Evolutionary conservation across 2,888 invertebrate species (phyloP).

Genomic region (Mesoligia furuncula): DNA sequence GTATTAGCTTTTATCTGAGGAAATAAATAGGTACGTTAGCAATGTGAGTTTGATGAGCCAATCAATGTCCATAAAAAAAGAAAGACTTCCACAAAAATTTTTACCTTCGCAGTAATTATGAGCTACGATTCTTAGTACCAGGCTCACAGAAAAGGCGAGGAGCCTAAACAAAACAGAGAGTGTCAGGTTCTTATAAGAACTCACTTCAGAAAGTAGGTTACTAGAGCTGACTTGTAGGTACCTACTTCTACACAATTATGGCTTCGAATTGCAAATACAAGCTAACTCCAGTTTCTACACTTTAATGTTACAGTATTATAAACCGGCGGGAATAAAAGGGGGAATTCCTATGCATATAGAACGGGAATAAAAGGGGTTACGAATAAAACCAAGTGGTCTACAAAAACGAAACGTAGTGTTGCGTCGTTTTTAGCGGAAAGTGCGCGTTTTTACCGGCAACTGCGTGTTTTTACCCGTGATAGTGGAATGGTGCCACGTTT

Average conservation of each 20-base stretch:
- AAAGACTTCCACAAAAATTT: not conserved
- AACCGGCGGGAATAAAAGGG: conserved; percentile 44
- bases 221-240: conserved; percentile 9
- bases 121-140: not conserved
- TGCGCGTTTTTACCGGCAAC: conserved; percentile 23
- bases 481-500: conserved; percentile 32
- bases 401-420: conserved; percentile 47
- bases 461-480: conserved; percentile 28
- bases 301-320: conserved; percentile 58
- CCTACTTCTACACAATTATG: conserved; percentile 36
- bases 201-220: conserved; percentile 30
- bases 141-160: conserved; percentile 4
- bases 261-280: conserved; percentile 49
- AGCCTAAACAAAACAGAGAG: conserved; percentile 1
- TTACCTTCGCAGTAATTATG: not conserved
- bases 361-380: conserved; percentile 48
- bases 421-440: conserved; percentile 47
- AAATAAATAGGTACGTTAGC: not conserved
- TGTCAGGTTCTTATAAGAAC: conserved; percentile 2
- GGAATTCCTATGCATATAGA: conserved; percentile 56
- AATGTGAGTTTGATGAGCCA: not conserved
- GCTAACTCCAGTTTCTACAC: conserved; percentile 29
- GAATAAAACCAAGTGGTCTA: conserved; percentile 50
- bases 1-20: not conserved
- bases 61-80: not conserved